These are phyloP conservation scores for Nycticorax nycticorax DNA, from an alignment of 2,113 vertebrate species.

Conservation along the genomic window DNA sequence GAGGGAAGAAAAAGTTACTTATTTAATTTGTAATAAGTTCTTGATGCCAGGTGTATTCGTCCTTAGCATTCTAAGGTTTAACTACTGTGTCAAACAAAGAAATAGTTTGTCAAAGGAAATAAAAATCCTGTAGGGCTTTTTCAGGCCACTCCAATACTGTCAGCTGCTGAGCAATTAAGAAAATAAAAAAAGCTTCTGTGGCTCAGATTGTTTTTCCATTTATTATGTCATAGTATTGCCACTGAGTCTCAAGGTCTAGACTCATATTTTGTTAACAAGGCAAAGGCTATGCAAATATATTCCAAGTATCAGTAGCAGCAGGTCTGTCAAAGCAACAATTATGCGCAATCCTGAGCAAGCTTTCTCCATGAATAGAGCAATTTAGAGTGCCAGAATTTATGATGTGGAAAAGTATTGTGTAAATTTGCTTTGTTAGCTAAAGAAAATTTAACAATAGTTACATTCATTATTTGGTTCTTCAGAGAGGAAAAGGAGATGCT, in stretches of 20 bases:
- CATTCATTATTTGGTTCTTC: background rate
- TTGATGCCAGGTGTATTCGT: background rate
- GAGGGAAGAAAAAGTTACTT: background rate
- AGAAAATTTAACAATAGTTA: background rate
- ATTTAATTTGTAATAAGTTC: background rate
- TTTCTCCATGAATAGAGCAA: background rate
- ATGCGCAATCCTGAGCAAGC: background rate
- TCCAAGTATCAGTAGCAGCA: background rate
- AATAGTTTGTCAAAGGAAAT: background rate
- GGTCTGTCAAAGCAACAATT: conserved; percentile 10
- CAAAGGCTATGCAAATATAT: conserved; percentile 17
- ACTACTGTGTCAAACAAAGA: background rate
- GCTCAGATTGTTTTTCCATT: background rate
- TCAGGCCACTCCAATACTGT: background rate
- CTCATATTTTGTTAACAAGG: background rate
- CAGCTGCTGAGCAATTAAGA: background rate
- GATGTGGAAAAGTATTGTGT: background rate
- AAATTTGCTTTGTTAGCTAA: background rate
- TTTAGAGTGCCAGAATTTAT: background rate
- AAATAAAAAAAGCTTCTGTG: background rate
- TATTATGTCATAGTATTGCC: background rate
- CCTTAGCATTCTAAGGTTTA: background rate
- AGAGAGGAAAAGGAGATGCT: background rate
- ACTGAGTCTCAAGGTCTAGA: background rate
- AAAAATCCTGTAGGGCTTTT: background rate